Conservation (phyloP, 2,113 vertebrate genomes). For the Gavialis gangeticus region DNA sequence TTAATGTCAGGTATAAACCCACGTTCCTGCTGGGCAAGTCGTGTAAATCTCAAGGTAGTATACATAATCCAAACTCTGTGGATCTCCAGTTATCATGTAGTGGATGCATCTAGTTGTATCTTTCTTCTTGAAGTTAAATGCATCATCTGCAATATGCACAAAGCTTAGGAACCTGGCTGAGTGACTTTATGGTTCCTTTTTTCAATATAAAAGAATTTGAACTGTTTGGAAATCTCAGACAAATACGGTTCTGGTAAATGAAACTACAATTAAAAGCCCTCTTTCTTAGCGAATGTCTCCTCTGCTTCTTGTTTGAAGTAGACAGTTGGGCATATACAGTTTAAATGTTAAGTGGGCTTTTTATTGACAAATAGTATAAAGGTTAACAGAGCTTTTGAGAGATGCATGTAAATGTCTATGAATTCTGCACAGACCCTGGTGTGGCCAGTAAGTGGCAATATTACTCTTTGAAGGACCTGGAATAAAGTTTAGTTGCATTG, state of each 20-base stretch:
- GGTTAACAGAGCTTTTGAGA: conserved; percentile 70
- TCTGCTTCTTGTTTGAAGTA: conserved; percentile 48
- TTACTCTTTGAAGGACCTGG: conserved; percentile 33
- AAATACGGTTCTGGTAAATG: background rate
- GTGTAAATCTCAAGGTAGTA: background rate
- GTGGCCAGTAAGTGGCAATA: conserved; percentile 67
- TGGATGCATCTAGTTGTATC: background rate
- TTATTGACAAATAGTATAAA: conserved; percentile 65
- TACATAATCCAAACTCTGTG: background rate
- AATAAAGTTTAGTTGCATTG: background rate
- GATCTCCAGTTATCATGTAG: background rate
- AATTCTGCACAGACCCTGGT: background rate
- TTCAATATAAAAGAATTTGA: background rate
- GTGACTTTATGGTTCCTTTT: background rate
- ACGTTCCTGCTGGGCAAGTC: background rate
- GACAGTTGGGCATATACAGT: conserved; percentile 47
- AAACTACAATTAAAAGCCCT: background rate
- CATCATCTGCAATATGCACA: background rate
- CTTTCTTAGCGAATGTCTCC: conserved; percentile 37
- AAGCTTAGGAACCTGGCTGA: background rate
- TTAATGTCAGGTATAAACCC: background rate
- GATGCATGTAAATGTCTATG: conserved; percentile 39
- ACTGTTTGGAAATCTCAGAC: background rate
- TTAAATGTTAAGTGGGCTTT: conserved; percentile 73
- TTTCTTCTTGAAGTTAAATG: background rate